Evolutionary conservation across 2,113 vertebrate genomes (phyloP).

Genomic region (Cromileptes altivelis): DNA sequence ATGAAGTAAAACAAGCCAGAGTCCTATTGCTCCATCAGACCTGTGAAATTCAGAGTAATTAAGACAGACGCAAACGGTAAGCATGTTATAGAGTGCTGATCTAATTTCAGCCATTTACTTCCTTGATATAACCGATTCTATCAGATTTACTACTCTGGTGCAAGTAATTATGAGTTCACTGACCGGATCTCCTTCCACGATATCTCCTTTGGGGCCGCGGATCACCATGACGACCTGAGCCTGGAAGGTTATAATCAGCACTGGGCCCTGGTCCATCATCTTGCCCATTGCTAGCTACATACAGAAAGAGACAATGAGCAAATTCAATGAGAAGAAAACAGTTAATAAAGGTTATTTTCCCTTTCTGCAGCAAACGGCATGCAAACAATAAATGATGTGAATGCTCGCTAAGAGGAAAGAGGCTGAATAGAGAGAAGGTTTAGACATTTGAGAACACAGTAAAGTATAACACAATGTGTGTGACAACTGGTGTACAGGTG

Average conservation of each 20-base stretch:
- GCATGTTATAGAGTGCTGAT: neutral
- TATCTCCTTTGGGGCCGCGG: constrained; percentile 90
- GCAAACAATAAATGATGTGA: neutral
- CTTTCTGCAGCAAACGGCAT: neutral
- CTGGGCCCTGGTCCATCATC: constrained; percentile 98
- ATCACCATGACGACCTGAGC: constrained; percentile 96
- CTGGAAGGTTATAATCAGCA: constrained; percentile 97
- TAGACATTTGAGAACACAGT: neutral
- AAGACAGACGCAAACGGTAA: neutral
- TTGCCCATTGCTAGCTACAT: constrained; percentile 95
- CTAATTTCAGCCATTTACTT: constrained; percentile 39
- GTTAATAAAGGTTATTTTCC: neutral
- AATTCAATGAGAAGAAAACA: neutral
- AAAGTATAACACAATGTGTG: neutral
- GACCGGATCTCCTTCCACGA: constrained; percentile 96
- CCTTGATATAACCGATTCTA: constrained; percentile 6
- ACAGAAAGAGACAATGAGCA: neutral
- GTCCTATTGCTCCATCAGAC: neutral
- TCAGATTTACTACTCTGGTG: constrained; percentile 16
- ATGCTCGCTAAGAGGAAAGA: neutral
- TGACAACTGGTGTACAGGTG: neutral
- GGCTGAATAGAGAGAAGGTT: neutral
- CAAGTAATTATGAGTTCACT: constrained; percentile 71
- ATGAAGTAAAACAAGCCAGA: neutral
- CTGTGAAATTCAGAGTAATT: neutral